phyloP scores from a whole-genome alignment of 2,113 vertebrate genomes.

The Spermophilus dauricus region DNA sequence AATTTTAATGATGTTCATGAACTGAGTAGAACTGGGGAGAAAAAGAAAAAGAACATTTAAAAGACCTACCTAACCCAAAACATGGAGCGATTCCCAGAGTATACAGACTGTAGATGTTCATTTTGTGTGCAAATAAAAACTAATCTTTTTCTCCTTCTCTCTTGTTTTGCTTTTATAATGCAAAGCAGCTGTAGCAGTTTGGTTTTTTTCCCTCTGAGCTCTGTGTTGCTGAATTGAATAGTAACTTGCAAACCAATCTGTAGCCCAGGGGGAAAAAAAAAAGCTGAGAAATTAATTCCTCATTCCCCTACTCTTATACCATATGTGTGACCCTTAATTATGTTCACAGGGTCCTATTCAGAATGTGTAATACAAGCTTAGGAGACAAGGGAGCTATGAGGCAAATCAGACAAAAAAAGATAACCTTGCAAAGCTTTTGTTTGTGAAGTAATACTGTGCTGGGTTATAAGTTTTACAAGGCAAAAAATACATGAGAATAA shows the following conservation, averaged over 20 bases:
- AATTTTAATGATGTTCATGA: slow-evolving; percentile 65
- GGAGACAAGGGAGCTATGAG: slow-evolving; percentile 61
- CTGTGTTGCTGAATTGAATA: slow-evolving; percentile 76
- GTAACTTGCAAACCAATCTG: slow-evolving; percentile 81
- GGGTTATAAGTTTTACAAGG: slow-evolving; percentile 64
- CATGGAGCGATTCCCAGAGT: slow-evolving; percentile 56
- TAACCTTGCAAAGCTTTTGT: slow-evolving; percentile 70
- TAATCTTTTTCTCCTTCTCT: slow-evolving; percentile 72
- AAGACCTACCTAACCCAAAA: slow-evolving; percentile 53
- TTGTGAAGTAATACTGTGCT: slow-evolving; percentile 66
- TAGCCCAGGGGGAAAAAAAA: slow-evolving; percentile 57
- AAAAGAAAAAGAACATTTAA: slow-evolving; percentile 69
- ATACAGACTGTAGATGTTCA: slow-evolving; percentile 37
- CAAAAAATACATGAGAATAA: slow-evolving; percentile 61
- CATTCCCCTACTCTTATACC: slow-evolving; percentile 59
- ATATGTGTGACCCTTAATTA: slow-evolving; percentile 78
- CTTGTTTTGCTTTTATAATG: slow-evolving; percentile 46
- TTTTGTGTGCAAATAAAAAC: slow-evolving; percentile 80
- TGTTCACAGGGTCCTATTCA: slow-evolving; percentile 69
- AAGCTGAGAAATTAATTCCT: slow-evolving; percentile 86
- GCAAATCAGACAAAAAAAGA: slow-evolving; percentile 72
- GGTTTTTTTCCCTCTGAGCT: slow-evolving; percentile 74
- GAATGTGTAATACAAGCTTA: slow-evolving; percentile 71
- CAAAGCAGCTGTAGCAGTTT: slow-evolving; percentile 68
- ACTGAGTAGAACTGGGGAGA: slow-evolving; percentile 77